Base-by-base conservation (phyloP, 2,888 invertebrate species). In the Caenorhabditis plicata region DNA sequence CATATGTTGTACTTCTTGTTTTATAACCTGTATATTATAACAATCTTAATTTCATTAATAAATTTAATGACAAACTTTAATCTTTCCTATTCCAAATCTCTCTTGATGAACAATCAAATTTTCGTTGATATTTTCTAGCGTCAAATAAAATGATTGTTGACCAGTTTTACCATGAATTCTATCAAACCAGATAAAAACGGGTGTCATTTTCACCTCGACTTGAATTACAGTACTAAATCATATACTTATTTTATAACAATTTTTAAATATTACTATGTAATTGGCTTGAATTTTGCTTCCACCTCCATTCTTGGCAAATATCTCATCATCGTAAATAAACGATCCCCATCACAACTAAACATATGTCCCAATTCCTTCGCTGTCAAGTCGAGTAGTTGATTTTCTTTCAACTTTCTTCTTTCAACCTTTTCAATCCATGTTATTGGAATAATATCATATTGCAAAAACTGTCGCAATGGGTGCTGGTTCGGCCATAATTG, bases 91-190 rank as follows among this genome's bases (percentile, higher is more conserved):
- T 19, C 89, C 87, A 81, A 95, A 90, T 77, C 90, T 89, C 82
- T 99, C 98, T 48, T 90, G 90, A 82, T 99, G 96, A 82, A 96
- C 93, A 82, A 98, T 94, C 69, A 88, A 88, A 81, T 95, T 92
- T 44, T 87, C 89, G 33, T 91, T 90, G 0, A 94, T 90, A 83
- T 98, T 95, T 82, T 96, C 95, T 26, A 99, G 90, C 92, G 96
- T 95, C 56, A 98, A 87, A 90, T 93, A 96, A 83, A 93, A 99
- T 0, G 90, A 87, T 82, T 95, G 92, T 0, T 0, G 87, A 26
- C 73, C 70, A 0, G 87, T 87, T 82, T 88, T 89, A 0, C 93
- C 91, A 80, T 95, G 93, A 40, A 92, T 87, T 71, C 80, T 65
- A 52, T 78, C 79, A 45, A 73, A 65, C 76, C 75, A 75, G 40